A percentile compares a stretch with the other conserved stretches of the same genome.
Conservation (phyloP, 2,888 invertebrate species). For the Andrena dorsata region DNA sequence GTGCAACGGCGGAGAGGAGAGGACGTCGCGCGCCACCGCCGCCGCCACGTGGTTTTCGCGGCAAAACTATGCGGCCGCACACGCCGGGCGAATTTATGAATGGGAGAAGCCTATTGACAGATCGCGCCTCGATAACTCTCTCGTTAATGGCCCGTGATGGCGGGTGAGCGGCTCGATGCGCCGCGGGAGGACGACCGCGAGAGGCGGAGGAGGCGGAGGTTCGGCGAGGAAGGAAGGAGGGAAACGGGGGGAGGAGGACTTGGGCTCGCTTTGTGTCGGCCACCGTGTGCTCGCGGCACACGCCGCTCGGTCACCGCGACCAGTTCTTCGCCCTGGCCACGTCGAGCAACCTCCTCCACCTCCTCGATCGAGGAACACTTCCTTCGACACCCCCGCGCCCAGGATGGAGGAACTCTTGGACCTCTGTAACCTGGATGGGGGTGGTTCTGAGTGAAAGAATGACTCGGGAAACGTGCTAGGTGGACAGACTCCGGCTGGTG, state of each 20-base stretch:
- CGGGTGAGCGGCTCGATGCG: conserved; percentile 69
- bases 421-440: not conserved
- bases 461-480: too few relatives aligned
- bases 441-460: too few relatives aligned
- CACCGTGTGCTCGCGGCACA: conserved; percentile 45
- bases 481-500: too few relatives aligned
- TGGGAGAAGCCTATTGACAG: conserved; percentile 81
- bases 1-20: conserved; percentile 56
- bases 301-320: conserved; percentile 36
- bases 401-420: not conserved
- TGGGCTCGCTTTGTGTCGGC: conserved; percentile 62
- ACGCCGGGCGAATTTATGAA: conserved; percentile 78
- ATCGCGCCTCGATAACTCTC: conserved; percentile 79
- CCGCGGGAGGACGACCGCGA: conserved; percentile 49
- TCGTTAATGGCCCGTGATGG: conserved; percentile 76
- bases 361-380: not conserved
- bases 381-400: not conserved
- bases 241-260: conserved; percentile 53
- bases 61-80: conserved; percentile 76
- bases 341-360: not conserved
- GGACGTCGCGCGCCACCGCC: conserved; percentile 60
- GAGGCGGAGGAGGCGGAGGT: conserved; percentile 37
- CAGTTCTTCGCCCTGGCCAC: conserved; percentile 24
- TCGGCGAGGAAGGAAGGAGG: conserved; percentile 45
- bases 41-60: conserved; percentile 77